Percentiles rank a stretch among this genome's conserved stretches.
These are phyloP conservation scores for Oopsacas minuta DNA, from an alignment of 37 sponge, comb jelly and placozoan species.

Conservation along the genomic window DNA sequence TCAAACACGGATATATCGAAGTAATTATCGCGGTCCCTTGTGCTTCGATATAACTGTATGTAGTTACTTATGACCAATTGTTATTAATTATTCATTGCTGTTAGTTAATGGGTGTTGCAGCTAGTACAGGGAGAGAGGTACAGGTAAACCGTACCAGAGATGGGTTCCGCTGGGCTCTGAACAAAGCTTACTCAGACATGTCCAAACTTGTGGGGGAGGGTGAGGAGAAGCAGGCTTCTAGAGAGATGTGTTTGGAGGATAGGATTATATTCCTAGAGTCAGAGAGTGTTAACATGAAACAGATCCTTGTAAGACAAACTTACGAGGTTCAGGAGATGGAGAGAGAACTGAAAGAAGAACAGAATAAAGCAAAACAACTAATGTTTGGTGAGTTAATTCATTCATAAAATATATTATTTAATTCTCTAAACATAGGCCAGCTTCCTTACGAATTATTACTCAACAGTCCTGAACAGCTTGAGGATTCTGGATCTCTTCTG, in stretches of 20 bases:
- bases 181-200: neutral
- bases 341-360: slow-evolving; percentile 29
- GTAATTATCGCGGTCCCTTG: no score
- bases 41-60: neutral
- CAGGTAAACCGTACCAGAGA: neutral
- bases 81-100: neutral
- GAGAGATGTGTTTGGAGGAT: neutral
- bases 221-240: neutral
- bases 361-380: slow-evolving; percentile 24
- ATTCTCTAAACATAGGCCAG: slow-evolving; percentile 22
- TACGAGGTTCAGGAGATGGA: slow-evolving; percentile 18
- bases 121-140: slow-evolving; percentile 1
- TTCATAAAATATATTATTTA: neutral
- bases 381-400: slow-evolving; percentile 34
- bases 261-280: slow-evolving; percentile 19
- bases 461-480: neutral
- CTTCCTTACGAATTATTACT: slow-evolving; percentile 37
- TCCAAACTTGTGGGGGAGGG: neutral
- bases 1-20: no score
- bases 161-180: slow-evolving; percentile 13
- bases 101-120: neutral
- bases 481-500: neutral
- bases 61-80: no score
- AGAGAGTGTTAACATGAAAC: slow-evolving; percentile 28
- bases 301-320: neutral